These are phyloP conservation scores for Drosophila flavopinicola DNA, from an alignment of 2,888 invertebrate species.

Conservation along the genomic window DNA sequence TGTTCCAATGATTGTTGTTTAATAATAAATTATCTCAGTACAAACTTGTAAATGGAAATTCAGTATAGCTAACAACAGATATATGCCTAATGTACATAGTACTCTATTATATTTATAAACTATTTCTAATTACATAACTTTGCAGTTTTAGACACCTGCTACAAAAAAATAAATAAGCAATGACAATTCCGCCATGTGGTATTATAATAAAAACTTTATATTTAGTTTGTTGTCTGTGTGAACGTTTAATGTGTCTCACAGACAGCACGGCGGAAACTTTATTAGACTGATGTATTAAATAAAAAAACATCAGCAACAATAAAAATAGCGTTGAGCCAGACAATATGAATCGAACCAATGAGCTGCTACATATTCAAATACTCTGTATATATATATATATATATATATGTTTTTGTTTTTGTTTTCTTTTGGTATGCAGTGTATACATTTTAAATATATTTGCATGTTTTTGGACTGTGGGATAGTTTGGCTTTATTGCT, in stretches of 20 bases:
- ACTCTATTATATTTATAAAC: too few species aligned
- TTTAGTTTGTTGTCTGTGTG: slow-evolving; percentile 2
- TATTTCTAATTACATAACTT: background rate
- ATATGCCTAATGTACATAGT: too few species aligned
- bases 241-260: slow-evolving; percentile 16
- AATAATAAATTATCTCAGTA: too few species aligned
- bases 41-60: too few species aligned
- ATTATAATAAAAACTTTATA: slow-evolving; percentile 17
- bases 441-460: slow-evolving; percentile 31
- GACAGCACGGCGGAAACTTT: slow-evolving; percentile 68
- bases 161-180: slow-evolving; percentile 16
- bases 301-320: slow-evolving; percentile 15
- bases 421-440: slow-evolving; percentile 8
- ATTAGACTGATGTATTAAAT: slow-evolving; percentile 51
- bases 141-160: slow-evolving; percentile 19
- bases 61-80: too few species aligned
- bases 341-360: slow-evolving; percentile 41
- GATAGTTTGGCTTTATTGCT: background rate
- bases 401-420: background rate
- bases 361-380: slow-evolving; percentile 25
- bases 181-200: slow-evolving; percentile 23
- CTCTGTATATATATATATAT: slow-evolving; percentile 1
- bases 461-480: slow-evolving; percentile 33
- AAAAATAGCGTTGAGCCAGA: slow-evolving; percentile 30
- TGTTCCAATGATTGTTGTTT: too few species aligned